These are phyloP conservation scores for Gari tellinella DNA, from an alignment of 2,888 invertebrate genomes.

Conservation along the genomic window DNA sequence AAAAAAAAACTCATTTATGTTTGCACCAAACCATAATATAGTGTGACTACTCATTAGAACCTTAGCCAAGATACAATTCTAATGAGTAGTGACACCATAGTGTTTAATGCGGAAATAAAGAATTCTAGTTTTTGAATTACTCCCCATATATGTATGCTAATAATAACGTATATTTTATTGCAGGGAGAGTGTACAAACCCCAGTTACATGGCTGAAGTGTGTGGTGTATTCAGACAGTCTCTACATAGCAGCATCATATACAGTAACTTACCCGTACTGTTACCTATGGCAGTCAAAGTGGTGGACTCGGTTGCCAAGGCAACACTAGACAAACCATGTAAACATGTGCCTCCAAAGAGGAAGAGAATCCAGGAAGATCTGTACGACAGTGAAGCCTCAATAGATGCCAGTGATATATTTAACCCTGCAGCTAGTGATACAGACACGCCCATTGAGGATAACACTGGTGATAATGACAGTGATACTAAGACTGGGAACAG, in stretches of 20 bases:
- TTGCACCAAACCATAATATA: no score
- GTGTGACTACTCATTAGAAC: no score
- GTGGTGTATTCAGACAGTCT: constrained; percentile 20
- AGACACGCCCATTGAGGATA: background rate
- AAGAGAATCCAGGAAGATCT: constrained; percentile 66
- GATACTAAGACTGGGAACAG: background rate
- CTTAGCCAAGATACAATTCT: no score
- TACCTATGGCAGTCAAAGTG: constrained; percentile 56
- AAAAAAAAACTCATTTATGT: no score
- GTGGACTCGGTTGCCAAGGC: constrained; percentile 28
- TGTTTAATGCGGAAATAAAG: no score
- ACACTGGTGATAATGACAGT: background rate
- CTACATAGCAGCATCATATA: constrained; percentile 44
- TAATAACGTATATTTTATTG: no score
- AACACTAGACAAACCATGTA: background rate
- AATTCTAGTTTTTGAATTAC: no score
- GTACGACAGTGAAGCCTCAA: constrained; percentile 76
- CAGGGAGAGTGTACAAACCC: no score
- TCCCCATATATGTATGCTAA: no score
- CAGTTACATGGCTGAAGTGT: constrained; percentile 7
- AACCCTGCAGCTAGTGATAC: constrained; percentile 1
- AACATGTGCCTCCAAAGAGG: constrained; percentile 42
- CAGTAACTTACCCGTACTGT: constrained; percentile 59
- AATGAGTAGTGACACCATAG: no score
- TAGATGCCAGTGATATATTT: background rate